Conservation (phyloP, 1,140 invertebrate species). For the Drosophila serrata region DNA sequence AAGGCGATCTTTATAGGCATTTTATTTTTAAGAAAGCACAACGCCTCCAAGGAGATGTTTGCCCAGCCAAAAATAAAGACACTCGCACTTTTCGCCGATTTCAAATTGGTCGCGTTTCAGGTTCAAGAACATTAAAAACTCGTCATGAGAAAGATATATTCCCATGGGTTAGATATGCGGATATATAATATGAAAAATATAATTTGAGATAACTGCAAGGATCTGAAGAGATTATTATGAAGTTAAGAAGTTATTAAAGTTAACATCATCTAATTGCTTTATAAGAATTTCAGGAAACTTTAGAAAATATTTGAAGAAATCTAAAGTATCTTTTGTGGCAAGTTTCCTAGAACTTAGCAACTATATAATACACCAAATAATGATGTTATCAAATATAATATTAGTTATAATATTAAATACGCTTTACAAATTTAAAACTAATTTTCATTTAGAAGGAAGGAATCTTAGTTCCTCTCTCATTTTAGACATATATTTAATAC, state of each 20-base stretch:
- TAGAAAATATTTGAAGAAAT: background rate
- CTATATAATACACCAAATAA: background rate
- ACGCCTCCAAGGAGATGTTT: conserved; percentile 37
- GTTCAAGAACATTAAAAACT: conserved; percentile 27
- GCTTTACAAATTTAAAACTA: too few relatives aligned
- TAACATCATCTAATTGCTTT: too few relatives aligned
- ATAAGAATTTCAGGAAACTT: too few relatives aligned
- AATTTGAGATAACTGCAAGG: background rate
- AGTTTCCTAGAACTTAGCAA: background rate
- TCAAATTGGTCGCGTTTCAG: conserved; percentile 28
- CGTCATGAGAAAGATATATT: background rate
- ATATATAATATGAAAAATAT: too few relatives aligned
- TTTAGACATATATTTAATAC: too few relatives aligned
- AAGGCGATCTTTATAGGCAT: conserved; percentile 9
- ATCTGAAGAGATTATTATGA: background rate
- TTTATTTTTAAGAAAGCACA: conserved; percentile 26
- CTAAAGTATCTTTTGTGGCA: background rate
- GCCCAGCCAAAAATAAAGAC: conserved; percentile 24
- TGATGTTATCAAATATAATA: background rate
- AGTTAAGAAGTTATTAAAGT: too few relatives aligned
- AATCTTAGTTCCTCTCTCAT: too few relatives aligned
- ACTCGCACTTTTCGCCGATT: conserved; percentile 15
- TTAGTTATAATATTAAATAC: background rate
- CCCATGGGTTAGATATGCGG: background rate
- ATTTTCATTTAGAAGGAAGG: background rate